Evolutionary conservation across 2,113 vertebrate species (phyloP), one percentile per base, ranked within the genome.

Genomic region (Brachyhypopomus gauderio): DNA sequence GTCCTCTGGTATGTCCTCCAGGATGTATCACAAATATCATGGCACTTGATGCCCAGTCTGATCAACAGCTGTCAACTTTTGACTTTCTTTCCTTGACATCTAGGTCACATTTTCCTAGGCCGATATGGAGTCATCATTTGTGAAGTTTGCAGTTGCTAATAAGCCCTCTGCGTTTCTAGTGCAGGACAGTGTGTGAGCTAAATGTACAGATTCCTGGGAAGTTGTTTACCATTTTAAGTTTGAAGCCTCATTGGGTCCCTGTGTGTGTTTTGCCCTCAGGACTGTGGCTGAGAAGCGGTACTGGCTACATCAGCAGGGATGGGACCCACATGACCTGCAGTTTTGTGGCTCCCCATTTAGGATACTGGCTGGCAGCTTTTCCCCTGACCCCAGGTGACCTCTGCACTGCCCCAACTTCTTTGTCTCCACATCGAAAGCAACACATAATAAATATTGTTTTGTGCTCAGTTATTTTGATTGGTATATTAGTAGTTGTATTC

Each of bases 361-460:
- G 94, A n/a, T 95, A 94, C 87, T 95, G 94, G 94, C 91, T 91
- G 0, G 95, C 95, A 0, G 95, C 94, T n/a, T 91, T 95, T 84
- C 92, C 94, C 16, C 92, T 94, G 19, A 88, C 89, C 19, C 89
- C 87, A 34, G 85, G 94, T 89, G 64, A 77, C 77, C 41, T 30
- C 14, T 22, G 48, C 19, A 7, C 30, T 67, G 34, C 9, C 9
- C 5, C 27, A 5, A 4, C 34, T 36, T 5, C 17, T 36, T 34
- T 30, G 20, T 38, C 34, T 66, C 14, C 8, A 5, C 25, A 64
- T 14, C 30, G 20, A 36, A 38, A 52, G 45, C 8, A 52, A 52
- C 12, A 11, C 45, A 52, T 52, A 52, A 52, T 52, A 52, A 52
- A 52, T 52, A 14, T 14, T 8, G 3, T 52, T 12, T 52, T 52